A percentile compares a stretch with the other conserved stretches of the same genome.
Evolutionary conservation across 2,797 vertebrate genomes (phyloP).

Genomic region (Chloroceryle inda): DNA sequence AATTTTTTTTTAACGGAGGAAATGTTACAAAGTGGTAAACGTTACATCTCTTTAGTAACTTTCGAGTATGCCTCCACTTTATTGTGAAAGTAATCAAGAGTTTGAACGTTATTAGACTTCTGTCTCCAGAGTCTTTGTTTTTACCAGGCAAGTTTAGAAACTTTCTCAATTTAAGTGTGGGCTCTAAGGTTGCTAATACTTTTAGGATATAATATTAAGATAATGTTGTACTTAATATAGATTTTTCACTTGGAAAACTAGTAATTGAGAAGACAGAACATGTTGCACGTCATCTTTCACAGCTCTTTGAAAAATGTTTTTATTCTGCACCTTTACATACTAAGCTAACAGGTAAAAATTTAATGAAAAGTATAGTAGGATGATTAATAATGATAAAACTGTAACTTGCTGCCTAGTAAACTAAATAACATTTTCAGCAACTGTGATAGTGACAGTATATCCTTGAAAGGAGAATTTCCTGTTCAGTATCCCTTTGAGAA

Average conservation of each 20-base stretch:
- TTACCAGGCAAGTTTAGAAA: too few species aligned
- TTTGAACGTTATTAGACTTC: not conserved
- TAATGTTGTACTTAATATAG: not conserved
- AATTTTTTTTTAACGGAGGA: not conserved
- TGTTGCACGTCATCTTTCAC: not conserved
- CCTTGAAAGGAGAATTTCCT: not conserved
- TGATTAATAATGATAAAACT: not conserved
- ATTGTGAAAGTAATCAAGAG: not conserved
- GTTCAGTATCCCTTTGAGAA: not conserved
- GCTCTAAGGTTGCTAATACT: not conserved
- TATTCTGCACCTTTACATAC: not conserved
- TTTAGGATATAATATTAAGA: not conserved
- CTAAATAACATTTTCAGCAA: not conserved
- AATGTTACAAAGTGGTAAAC: conserved; percentile 1
- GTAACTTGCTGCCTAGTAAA: not conserved
- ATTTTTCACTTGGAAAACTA: not conserved
- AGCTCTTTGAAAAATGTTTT: not conserved
- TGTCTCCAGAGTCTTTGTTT: not conserved
- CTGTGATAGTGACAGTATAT: not conserved
- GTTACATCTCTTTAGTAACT: not conserved
- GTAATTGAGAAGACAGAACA: not conserved
- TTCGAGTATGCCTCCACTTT: not conserved
- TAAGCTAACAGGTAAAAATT: not conserved
- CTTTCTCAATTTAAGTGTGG: not conserved
- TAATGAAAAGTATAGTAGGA: not conserved